Evolutionary conservation across 2,113 vertebrate genomes (phyloP), one percentile per base, ranked within the genome.

Genomic region (Toxostoma redivivum): DNA sequence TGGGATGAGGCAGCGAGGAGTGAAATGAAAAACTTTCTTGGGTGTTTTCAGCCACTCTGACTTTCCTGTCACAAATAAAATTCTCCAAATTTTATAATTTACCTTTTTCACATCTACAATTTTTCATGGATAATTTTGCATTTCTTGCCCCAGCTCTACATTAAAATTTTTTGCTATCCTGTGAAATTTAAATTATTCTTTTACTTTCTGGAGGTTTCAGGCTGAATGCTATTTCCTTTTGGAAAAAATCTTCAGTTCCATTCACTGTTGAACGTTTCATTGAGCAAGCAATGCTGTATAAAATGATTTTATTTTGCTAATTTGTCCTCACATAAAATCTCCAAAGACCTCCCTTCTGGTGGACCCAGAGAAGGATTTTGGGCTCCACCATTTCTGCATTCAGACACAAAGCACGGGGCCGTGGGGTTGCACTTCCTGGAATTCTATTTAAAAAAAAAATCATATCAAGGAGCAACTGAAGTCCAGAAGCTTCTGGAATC

Each of bases 371-470:
- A 11, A 45, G 42, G 5, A 35, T 14, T 15, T 24, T 1, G 10
- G 22, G 7, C 23, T 74, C 53, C 66, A 28, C 25, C 48, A 5
- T 72, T 72, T 57, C 62, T 50, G 5, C 28, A 4, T 25, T 56
- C 15, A 30, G 35, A 50, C 42, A 1, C 35, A 42, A 74, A 87
- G 17, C 38, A 25, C 0, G 0, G 2, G 2, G 14, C 23, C 9
- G 1, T 4, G 14, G 57, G 77, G 65, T 27, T 45, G 11, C 19
- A 18, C 3, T 65, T 70, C 58, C 9, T 58, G 69, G 72, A 91
- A 88, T 83, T 62, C 16, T 8, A 2, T 50, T 70, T 25, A 13
- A 0, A 70, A 89, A 13, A 0, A 70, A 89, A 72, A 37, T 58
- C 54, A 0, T 51, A 62, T 44, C 2, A 2, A 65, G 54, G 42